phyloP scores from a whole-genome alignment of 2,113 vertebrate species.

The Bettongia penicillata region DNA sequence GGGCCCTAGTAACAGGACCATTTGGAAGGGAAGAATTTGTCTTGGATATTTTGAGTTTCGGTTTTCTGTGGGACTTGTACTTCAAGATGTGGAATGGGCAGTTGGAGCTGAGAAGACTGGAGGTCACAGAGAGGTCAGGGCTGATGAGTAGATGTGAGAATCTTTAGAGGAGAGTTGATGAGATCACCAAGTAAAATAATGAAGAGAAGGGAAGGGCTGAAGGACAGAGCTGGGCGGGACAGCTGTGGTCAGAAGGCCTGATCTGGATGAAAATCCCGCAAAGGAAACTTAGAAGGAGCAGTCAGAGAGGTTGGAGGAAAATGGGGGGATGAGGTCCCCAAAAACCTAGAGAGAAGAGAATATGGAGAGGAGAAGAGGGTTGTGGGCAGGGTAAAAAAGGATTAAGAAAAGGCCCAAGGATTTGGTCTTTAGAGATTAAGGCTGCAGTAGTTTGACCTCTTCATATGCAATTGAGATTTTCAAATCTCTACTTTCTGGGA shows the following conservation, averaged over 20 bases:
- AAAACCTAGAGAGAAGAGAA: not conserved
- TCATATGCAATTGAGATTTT: not conserved
- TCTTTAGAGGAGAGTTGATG: not conserved
- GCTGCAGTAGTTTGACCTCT: not conserved
- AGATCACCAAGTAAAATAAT: too few species aligned
- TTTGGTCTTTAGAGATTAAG: too few species aligned
- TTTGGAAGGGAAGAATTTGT: not conserved
- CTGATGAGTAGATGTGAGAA: not conserved
- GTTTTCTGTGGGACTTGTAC: fast-evolving
- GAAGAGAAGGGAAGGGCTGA: not conserved
- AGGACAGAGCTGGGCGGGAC: not conserved
- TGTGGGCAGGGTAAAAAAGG: too few species aligned
- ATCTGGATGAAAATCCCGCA: not conserved
- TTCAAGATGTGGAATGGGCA: not conserved
- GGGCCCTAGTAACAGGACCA: too few species aligned
- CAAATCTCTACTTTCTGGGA: not conserved
- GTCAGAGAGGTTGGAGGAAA: not conserved
- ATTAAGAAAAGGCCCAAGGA: not conserved
- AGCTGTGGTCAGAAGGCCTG: too few species aligned
- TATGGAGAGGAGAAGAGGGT: not conserved
- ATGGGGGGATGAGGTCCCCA: too few species aligned
- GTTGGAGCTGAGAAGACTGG: not conserved
- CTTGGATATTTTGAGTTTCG: not conserved
- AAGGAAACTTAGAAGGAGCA: not conserved
- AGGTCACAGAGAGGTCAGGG: not conserved